phyloP scores from a whole-genome alignment of 1,140 invertebrate species.

The Harpegnathos saltator region DNA sequence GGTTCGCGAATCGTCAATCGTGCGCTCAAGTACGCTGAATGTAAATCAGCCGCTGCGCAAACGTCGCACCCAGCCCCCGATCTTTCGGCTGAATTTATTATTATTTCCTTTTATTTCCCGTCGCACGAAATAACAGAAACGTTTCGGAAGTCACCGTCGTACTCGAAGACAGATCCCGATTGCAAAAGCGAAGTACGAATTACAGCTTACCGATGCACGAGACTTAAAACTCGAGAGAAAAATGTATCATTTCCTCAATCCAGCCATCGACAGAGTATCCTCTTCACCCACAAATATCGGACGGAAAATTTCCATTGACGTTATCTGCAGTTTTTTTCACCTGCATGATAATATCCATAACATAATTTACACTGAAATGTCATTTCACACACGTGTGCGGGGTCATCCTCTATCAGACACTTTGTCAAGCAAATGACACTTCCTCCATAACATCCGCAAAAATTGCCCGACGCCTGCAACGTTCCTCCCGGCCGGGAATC shows the following conservation, averaged over 20 bases:
- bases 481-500: background rate
- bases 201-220: too few relatives aligned
- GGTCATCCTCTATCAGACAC: background rate
- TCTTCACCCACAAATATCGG: too few relatives aligned
- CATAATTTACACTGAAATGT: background rate
- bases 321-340: too few relatives aligned
- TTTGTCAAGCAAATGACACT: background rate
- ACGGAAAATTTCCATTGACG: too few relatives aligned
- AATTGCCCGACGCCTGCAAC: background rate
- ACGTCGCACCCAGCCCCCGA: background rate
- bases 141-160: too few relatives aligned
- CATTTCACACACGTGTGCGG: background rate
- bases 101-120: constrained; percentile 20
- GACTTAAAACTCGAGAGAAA: too few relatives aligned
- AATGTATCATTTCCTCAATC: too few relatives aligned
- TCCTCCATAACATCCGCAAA: background rate
- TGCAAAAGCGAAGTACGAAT: too few relatives aligned
- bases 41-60: background rate
- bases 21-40: background rate
- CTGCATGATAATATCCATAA: too few relatives aligned
- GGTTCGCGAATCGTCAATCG: constrained; percentile 14
- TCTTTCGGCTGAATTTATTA: constrained; percentile 5
- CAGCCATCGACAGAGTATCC: too few relatives aligned
- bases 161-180: too few relatives aligned
- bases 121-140: background rate